Conservation (phyloP, 2,888 invertebrate species). For the Tipula lateralis region DNA sequence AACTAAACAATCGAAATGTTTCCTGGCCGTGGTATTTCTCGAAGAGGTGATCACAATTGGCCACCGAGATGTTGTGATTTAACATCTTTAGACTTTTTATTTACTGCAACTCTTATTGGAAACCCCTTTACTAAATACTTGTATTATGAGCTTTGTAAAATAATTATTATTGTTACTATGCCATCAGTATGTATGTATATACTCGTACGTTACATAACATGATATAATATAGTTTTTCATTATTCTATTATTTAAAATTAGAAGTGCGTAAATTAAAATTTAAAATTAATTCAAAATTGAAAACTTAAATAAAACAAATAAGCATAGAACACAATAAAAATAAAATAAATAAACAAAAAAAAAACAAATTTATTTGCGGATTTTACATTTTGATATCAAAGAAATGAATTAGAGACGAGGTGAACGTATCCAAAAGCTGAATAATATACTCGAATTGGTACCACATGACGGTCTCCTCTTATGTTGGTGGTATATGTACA, state of each 20-base stretch:
- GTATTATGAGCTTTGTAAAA: background rate
- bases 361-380: background rate
- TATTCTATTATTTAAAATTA: background rate
- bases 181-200: background rate
- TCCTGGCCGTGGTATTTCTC: too few relatives aligned
- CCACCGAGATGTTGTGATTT: too few relatives aligned
- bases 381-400: background rate
- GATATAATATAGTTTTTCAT: background rate
- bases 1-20: too few relatives aligned
- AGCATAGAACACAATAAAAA: background rate
- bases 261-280: slow-evolving; percentile 19
- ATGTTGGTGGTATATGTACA: background rate
- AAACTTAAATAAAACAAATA: slow-evolving; percentile 5
- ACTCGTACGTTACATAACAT: background rate
- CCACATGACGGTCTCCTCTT: background rate
- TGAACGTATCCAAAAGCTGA: background rate
- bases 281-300: background rate
- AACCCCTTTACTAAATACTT: too few relatives aligned
- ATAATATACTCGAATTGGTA: background rate
- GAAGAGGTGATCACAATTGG: too few relatives aligned
- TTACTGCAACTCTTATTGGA: too few relatives aligned
- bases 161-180: background rate
- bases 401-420: slow-evolving; percentile 9
- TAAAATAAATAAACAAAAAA: background rate
- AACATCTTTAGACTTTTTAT: too few relatives aligned